Conservation (phyloP, 2,113 vertebrate genomes). For the Cichladusa arquata region DNA sequence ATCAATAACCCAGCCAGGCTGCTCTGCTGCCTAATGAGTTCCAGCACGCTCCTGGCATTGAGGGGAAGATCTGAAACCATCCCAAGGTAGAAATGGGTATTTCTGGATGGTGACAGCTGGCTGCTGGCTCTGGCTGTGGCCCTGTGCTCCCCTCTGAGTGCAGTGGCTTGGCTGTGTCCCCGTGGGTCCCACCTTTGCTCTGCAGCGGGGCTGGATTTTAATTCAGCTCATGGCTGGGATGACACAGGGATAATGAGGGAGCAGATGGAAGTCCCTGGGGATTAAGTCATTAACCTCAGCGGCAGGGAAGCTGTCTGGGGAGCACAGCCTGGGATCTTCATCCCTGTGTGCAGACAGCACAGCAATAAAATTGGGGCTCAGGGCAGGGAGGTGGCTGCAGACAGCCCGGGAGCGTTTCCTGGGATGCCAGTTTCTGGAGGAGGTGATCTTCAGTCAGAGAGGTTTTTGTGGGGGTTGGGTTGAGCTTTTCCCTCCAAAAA, state of each 20-base stretch:
- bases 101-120: background rate
- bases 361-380: background rate
- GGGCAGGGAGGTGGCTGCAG: background rate
- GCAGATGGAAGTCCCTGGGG: slow-evolving; percentile 59
- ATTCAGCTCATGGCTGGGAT: background rate
- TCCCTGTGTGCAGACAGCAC: background rate
- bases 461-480: background rate
- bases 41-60: background rate
- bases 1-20: background rate
- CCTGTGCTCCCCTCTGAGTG: background rate
- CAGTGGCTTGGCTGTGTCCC: accelerated
- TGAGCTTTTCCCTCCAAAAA: background rate
- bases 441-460: background rate
- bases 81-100: background rate
- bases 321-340: background rate
- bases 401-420: background rate
- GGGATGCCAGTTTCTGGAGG: background rate
- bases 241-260: background rate
- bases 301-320: background rate
- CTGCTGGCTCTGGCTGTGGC: background rate
- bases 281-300: slow-evolving; percentile 44
- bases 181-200: background rate
- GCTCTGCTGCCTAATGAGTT: background rate
- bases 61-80: background rate
- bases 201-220: background rate